Percentiles rank a stretch among this genome's conserved stretches.
Evolutionary conservation across 35 echinoderm and acorn worm species (phyloP).

Genomic region (Apostichopus parvimensis): DNA sequence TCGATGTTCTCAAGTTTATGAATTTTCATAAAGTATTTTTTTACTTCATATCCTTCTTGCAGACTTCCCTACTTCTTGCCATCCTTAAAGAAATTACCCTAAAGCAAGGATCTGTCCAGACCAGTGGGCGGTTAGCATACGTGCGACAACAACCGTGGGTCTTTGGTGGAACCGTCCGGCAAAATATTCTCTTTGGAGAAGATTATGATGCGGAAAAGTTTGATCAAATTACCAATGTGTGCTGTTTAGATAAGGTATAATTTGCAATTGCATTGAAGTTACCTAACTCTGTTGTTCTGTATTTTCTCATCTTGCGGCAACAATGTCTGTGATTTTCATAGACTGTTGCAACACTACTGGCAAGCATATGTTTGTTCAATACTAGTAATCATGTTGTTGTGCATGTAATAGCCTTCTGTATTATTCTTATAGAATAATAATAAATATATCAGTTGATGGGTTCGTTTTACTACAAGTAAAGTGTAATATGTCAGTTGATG

Average conservation of each 20-base stretch:
- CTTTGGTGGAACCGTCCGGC: constrained; percentile 45
- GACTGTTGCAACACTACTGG: too few relatives aligned
- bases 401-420: too few relatives aligned
- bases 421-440: too few relatives aligned
- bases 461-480: too few relatives aligned
- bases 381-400: too few relatives aligned
- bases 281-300: too few relatives aligned
- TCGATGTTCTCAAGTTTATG: neutral
- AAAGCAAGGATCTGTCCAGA: neutral
- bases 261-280: too few relatives aligned
- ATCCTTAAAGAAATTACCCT: constrained; percentile 43
- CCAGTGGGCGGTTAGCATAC: constrained; percentile 44
- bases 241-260: constrained; percentile 17
- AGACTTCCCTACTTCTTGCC: constrained; percentile 56
- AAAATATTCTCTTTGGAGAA: constrained; percentile 67
- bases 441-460: too few relatives aligned
- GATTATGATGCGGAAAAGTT: constrained; percentile 14
- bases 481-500: too few relatives aligned
- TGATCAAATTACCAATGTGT: neutral
- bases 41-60: neutral
- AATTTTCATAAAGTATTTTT: neutral
- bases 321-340: too few relatives aligned
- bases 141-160: constrained; percentile 57
- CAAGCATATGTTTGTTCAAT: too few relatives aligned
- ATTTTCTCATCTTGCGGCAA: too few relatives aligned